phyloP scores from a whole-genome alignment of 1,140 invertebrate species.

The Ips nitidus region DNA sequence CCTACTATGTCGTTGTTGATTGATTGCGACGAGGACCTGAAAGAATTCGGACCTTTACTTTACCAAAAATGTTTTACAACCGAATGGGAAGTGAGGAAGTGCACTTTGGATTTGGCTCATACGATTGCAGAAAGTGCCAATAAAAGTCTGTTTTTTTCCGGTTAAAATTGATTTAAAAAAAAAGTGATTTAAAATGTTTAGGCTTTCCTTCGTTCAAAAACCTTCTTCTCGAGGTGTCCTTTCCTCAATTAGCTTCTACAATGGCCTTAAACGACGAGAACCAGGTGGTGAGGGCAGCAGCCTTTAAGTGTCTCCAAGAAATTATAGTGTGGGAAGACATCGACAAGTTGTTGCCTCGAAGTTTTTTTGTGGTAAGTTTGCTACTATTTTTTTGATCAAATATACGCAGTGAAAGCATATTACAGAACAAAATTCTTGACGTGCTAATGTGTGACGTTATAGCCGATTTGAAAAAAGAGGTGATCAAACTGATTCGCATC shows the following conservation, averaged over 20 bases:
- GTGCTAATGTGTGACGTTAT: constrained; percentile 1
- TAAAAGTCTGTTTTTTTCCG: constrained; percentile 15
- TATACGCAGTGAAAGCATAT: no score
- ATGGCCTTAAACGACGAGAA: constrained; percentile 31
- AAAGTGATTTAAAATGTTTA: background rate
- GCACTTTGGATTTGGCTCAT: constrained; percentile 9
- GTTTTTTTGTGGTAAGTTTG: constrained; percentile 21
- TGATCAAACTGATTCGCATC: constrained; percentile 18
- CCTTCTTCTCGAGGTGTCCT: constrained; percentile 10
- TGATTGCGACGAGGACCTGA: constrained; percentile 19
- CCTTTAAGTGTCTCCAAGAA: constrained; percentile 28
- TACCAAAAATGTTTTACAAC: constrained; percentile 27
- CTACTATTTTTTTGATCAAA: no score
- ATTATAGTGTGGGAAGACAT: constrained; percentile 21
- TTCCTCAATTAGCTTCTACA: constrained; percentile 16
- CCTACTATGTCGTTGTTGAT: constrained; percentile 24
- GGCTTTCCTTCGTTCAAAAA: constrained; percentile 29
- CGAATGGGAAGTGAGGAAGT: constrained; percentile 26
- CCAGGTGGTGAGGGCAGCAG: constrained; percentile 15
- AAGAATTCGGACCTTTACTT: constrained; percentile 14
- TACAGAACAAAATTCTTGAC: constrained; percentile 22
- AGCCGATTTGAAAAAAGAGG: constrained; percentile 1
- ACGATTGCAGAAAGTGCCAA: constrained; percentile 23
- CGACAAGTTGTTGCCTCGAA: constrained; percentile 6
- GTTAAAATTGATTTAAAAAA: background rate